Conservation (phyloP, 2,888 invertebrate genomes). For the Rhamnusium bicolor region DNA sequence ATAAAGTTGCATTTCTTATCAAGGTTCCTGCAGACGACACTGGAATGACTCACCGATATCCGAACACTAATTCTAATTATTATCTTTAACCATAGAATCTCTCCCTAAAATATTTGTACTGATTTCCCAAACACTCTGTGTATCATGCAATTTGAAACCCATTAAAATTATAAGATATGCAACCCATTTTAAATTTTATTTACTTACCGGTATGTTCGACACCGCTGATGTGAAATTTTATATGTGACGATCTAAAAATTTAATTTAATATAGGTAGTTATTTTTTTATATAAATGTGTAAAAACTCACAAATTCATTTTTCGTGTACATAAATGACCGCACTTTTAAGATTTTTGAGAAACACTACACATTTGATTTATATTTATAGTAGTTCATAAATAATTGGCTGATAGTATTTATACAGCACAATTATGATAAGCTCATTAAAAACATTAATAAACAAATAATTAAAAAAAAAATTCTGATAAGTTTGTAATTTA, state of each 20-base stretch:
- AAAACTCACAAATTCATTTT: slow-evolving; percentile 12
- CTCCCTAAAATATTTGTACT: no score
- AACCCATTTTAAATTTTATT: no score
- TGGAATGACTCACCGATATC: no score
- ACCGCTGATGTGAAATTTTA: slow-evolving; percentile 48
- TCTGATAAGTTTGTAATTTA: no score
- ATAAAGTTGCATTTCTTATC: no score
- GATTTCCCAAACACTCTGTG: no score
- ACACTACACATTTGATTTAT: background rate
- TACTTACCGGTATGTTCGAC: slow-evolving; percentile 47
- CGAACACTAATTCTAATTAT: no score
- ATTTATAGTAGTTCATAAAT: background rate
- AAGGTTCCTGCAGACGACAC: no score
- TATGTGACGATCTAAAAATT: slow-evolving; percentile 7
- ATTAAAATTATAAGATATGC: no score
- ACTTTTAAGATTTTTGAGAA: background rate
- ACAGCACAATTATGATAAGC: background rate
- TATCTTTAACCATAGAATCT: no score
- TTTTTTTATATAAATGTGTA: background rate
- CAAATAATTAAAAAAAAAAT: background rate
- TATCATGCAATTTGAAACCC: no score
- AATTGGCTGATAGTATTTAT: background rate
- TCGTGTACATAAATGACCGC: background rate
- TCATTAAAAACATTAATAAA: background rate
- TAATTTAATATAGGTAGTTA: background rate